A percentile compares a stretch with the other conserved stretches of the same genome.
phyloP scores from a whole-genome alignment of 1,140 invertebrate species.

The Babylonia areolata region DNA sequence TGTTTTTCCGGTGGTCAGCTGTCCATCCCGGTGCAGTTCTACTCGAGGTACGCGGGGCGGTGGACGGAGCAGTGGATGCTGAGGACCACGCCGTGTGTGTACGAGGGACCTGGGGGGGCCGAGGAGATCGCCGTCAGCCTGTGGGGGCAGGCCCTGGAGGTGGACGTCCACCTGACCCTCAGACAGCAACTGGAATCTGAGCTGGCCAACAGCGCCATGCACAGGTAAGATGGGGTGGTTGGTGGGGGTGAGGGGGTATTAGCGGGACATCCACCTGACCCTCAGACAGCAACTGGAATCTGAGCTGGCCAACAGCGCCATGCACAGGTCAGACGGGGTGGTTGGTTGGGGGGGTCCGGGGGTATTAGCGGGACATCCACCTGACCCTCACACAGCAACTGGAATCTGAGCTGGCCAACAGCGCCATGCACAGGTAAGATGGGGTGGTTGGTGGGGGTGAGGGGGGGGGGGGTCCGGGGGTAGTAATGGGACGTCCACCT shows the following conservation, averaged over 20 bases:
- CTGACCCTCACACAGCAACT: neutral
- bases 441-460: neutral
- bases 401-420: neutral
- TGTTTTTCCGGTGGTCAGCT: neutral
- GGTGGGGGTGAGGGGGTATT: neutral
- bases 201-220: neutral
- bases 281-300: neutral
- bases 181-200: neutral
- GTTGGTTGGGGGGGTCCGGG: neutral
- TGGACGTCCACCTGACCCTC: neutral
- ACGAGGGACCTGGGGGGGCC: constrained; percentile 30
- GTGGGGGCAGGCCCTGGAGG: constrained; percentile 10
- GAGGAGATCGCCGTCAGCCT: neutral
- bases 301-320: neutral
- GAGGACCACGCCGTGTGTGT: neutral
- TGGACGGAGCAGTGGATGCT: constrained; percentile 8
- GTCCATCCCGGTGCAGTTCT: constrained; percentile 3
- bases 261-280: neutral
- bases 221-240: neutral
- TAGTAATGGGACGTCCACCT: neutral
- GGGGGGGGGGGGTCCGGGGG: too few relatives aligned
- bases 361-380: constrained; percentile 15
- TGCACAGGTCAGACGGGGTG: neutral
- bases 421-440: neutral
- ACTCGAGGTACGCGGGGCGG: neutral